Base-by-base conservation (phyloP, 2,797 vertebrate species). In the Rhinichthys osculus region DNA sequence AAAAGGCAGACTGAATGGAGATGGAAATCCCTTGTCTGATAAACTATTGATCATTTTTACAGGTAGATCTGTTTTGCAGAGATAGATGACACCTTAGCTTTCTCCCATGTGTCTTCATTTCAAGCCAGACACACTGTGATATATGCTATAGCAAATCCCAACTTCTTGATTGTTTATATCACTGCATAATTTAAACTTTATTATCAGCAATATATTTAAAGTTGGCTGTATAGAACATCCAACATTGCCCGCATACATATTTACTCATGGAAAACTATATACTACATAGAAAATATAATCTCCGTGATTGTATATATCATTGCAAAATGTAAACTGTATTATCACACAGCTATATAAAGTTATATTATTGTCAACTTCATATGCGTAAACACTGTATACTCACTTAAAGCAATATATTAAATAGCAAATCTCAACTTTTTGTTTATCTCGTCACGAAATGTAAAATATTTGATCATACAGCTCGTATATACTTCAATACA, bases 1-100 rank as follows among this genome's bases (percentile, higher is more conserved):
- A 87, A n/a, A n/a, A n/a, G 27, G 19, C 59, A 83, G 74, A 54
- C 64, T 78, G 42, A 64, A 50, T 73, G n/a, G 64, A 78, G 77
- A 78, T 79, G 86, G 86, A 90, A 88, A 77, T 73, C 87, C 83
- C 88, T 66, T 86, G 40, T 84, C 72, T 88, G 89, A 91, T 91
- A 87, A 54, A 86, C 82, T 90, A 93, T 90, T 91, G 91, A 92
- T 93, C 80, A 88, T 88, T 88, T 91, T 87, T 87, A 89, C 78
- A 83, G 88, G 59, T 90, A 87, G 77, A 87, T 90, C 89, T 76
- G 50, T 91, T 88, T 88, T 78, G 87, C 80, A 90, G 52, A 47
- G 85, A 79, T 57, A 66, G 83, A 85, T 81, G 42, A 44, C 21
- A 78, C 30, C 9, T 42, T n/a, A 42, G 27, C 30, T 21, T 44